A percentile compares a stretch with the other conserved stretches of the same genome.
Conservation (phyloP, 1,140 invertebrate genomes). For the Nymphalis io region DNA sequence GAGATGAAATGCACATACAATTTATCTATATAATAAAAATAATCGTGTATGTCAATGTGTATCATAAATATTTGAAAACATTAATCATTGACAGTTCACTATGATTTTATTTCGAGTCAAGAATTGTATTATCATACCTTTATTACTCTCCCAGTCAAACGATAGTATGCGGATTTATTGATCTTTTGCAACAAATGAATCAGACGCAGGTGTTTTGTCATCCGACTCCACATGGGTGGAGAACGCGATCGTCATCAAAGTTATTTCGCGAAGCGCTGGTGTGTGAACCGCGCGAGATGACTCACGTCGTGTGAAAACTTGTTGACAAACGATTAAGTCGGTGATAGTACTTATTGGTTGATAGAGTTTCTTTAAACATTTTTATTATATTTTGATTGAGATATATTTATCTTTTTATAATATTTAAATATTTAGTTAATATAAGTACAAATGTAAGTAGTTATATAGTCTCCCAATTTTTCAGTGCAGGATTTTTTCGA, state of each 20-base stretch:
- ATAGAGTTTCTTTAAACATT: neutral
- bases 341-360: conserved; percentile 6
- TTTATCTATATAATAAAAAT: no score
- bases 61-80: no score
- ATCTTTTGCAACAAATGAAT: conserved; percentile 22
- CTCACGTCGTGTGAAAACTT: conserved; percentile 36
- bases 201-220: conserved; percentile 57
- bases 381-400: neutral
- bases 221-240: conserved; percentile 39
- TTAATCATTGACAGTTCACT: no score
- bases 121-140: no score
- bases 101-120: no score
- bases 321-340: conserved; percentile 14
- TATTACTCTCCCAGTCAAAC: neutral
- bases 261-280: conserved; percentile 52
- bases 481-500: no score
- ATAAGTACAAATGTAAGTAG: no score
- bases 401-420: neutral
- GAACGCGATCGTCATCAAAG: conserved; percentile 56
- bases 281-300: conserved; percentile 43
- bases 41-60: no score
- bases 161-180: conserved; percentile 1
- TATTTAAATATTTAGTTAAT: no score
- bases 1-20: no score
- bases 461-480: no score